Percentiles rank a stretch among this genome's conserved stretches.
phyloP scores from a whole-genome alignment of 2,888 invertebrate species.

The Nipponacmea schrenckii region DNA sequence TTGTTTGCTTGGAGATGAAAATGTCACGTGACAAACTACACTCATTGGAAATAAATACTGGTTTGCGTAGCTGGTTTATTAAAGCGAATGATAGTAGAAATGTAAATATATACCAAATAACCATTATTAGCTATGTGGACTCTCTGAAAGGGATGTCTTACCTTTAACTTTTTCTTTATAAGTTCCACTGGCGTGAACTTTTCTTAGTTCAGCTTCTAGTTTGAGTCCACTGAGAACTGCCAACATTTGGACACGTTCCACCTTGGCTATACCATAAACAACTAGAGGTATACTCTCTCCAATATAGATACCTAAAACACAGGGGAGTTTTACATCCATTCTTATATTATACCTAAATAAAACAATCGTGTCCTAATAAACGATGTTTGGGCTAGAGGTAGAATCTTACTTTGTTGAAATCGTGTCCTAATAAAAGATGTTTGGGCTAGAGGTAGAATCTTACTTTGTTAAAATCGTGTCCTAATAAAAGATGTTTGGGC shows the following conservation, averaged over 20 bases:
- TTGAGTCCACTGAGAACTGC: slow-evolving; percentile 94
- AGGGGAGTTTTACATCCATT: background rate
- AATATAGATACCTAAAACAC: slow-evolving; percentile 59
- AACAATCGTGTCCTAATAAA: too few relatives aligned
- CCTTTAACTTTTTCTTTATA: slow-evolving; percentile 81
- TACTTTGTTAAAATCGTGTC: slow-evolving; percentile 64
- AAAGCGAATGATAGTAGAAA: too few relatives aligned
- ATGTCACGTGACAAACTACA: too few relatives aligned
- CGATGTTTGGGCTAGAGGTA: too few relatives aligned
- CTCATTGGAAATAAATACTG: too few relatives aligned
- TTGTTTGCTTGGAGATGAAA: too few relatives aligned
- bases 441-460: slow-evolving; percentile 47
- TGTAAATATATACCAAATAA: slow-evolving; percentile 9
- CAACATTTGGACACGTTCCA: slow-evolving; percentile 73
- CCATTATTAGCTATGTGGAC: background rate
- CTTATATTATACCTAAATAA: too few relatives aligned
- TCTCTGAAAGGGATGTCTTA: slow-evolving; percentile 20
- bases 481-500: slow-evolving; percentile 54
- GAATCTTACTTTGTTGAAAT: slow-evolving; percentile 64
- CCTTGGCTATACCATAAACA: slow-evolving; percentile 87
- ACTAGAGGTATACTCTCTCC: slow-evolving; percentile 67
- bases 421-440: slow-evolving; percentile 56
- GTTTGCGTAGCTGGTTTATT: too few relatives aligned
- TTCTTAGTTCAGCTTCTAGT: slow-evolving; percentile 92
- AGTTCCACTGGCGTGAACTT: slow-evolving; percentile 88